These are phyloP conservation scores for Chironomus tentans DNA, from an alignment of 2,888 invertebrate species.

Conservation along the genomic window DNA sequence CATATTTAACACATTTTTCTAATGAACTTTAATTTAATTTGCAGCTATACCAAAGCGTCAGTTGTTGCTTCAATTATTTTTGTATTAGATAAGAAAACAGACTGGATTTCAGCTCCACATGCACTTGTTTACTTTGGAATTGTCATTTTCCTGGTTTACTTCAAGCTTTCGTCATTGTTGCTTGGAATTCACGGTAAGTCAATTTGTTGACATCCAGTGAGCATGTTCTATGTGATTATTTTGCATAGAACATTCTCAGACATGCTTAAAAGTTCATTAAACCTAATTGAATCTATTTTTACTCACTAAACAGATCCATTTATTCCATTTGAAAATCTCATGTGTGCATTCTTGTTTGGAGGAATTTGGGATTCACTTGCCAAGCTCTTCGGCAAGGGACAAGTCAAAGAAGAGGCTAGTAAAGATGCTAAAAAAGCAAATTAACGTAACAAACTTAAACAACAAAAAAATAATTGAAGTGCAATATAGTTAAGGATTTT, in stretches of 20 bases:
- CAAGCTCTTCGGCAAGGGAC: conserved; percentile 74
- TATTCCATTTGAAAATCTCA: conserved; percentile 95
- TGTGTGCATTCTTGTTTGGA: conserved; percentile 93
- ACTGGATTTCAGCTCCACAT: conserved; percentile 92
- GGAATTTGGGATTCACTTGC: conserved; percentile 97
- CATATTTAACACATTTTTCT: too few species aligned
- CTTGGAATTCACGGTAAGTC: conserved; percentile 75
- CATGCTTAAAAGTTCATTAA: background rate
- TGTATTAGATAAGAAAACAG: conserved; percentile 93
- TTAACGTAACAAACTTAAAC: conserved; percentile 35
- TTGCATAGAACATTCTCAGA: too few species aligned
- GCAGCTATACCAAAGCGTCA: conserved; percentile 92
- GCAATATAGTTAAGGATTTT: background rate
- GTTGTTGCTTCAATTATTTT: conserved; percentile 92
- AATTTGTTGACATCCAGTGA: too few species aligned
- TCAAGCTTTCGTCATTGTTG: conserved; percentile 87
- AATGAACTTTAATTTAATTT: conserved; percentile 36
- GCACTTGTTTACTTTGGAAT: conserved; percentile 95
- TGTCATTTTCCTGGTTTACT: conserved; percentile 94
- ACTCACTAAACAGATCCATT: conserved; percentile 60
- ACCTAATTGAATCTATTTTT: background rate
- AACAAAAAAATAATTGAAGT: background rate
- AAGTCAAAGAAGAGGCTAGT: conserved; percentile 64
- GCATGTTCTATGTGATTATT: too few species aligned
- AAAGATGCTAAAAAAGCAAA: conserved; percentile 78